Conservation (phyloP, 2,888 invertebrate genomes). For the Phlogophora meticulosa region DNA sequence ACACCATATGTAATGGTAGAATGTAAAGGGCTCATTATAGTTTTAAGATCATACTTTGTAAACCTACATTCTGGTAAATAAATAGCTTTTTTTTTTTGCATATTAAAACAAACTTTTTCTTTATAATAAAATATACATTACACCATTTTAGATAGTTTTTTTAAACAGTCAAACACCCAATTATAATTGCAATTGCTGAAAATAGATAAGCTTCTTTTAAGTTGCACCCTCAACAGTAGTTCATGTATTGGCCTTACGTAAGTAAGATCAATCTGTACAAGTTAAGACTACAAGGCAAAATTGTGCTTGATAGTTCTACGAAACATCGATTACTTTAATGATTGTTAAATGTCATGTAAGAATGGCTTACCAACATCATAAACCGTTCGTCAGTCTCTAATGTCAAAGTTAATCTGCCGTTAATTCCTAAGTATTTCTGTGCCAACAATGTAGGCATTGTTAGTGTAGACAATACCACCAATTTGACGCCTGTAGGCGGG, state of each 20-base stretch:
- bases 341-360: conserved; percentile 60
- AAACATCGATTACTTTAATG: conserved; percentile 54
- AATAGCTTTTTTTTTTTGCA: no score
- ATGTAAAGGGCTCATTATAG: no score
- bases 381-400: conserved; percentile 38
- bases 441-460: conserved; percentile 45
- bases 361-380: conserved; percentile 35
- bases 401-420: conserved; percentile 56
- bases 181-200: no score
- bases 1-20: no score
- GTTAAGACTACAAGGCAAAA: conserved; percentile 41
- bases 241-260: conserved; percentile 10
- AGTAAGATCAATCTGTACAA: conserved; percentile 15
- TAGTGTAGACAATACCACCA: conserved; percentile 25
- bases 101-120: no score
- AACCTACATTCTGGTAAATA: no score
- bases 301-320: conserved; percentile 50
- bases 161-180: no score
- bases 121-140: no score
- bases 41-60: no score
- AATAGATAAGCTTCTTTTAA: not conserved
- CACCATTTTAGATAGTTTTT: no score
- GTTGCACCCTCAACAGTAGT: not conserved
- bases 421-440: conserved; percentile 35
- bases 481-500: conserved; percentile 16